Evolutionary conservation across 2,113 vertebrate genomes (phyloP).

Genomic region (Microcebus tavaratra): DNA sequence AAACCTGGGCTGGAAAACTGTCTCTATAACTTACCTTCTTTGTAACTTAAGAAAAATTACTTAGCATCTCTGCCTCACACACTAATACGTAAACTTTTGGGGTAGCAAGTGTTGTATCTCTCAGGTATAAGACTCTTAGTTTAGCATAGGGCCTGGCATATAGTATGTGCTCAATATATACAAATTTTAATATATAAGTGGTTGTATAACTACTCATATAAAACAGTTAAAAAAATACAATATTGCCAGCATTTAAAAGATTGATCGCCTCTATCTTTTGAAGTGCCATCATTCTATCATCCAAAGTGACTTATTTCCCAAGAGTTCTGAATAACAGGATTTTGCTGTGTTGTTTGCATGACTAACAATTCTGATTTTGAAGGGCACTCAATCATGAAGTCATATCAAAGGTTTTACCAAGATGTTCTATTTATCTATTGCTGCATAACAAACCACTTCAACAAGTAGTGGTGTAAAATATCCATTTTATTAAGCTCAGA

Average conservation of each 20-base stretch:
- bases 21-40: not conserved
- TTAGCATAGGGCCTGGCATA: not conserved
- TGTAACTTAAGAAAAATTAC: not conserved
- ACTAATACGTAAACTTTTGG: not conserved
- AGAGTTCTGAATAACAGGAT: constrained; percentile 61
- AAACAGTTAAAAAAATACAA: constrained; percentile 48
- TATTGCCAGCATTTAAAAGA: constrained; percentile 60
- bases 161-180: not conserved
- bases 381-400: constrained; percentile 53
- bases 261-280: constrained; percentile 50
- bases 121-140: not conserved
- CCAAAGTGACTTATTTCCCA: constrained; percentile 55
- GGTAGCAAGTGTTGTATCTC: not conserved
- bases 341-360: constrained; percentile 56
- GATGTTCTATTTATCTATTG: constrained; percentile 40
- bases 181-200: not conserved
- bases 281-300: constrained; percentile 56
- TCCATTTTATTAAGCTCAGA: constrained; percentile 2
- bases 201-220: not conserved
- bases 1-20: not conserved
- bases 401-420: constrained; percentile 3
- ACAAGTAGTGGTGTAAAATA: not conserved
- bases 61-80: not conserved
- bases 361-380: constrained; percentile 68
- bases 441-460: not conserved